Evolutionary conservation across 2,888 invertebrate genomes (phyloP), one percentile per base, ranked within the genome.

Genomic region (Latrodectus elegans): DNA sequence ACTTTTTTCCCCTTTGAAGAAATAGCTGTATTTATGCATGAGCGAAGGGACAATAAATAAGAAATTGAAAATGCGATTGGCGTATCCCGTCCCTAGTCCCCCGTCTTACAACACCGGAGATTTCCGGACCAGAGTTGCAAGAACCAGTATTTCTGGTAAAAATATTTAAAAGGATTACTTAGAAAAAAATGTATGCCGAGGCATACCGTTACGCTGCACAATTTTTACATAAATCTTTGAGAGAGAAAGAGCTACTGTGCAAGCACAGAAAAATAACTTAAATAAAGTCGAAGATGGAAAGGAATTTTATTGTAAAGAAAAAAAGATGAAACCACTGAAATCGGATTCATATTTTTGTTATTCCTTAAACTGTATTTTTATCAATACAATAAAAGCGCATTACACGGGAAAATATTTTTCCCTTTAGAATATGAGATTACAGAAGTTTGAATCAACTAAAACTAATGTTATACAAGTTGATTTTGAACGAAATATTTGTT

Each of bases 81-180:
- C 53, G 26, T 12, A 52, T 49, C 51, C 22, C 26, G 26, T 49
- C 51, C 22, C 53, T 17, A 17, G 15, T n/a, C 49, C n/a, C 70
- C 79, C 70, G 70, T 79, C 79, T 79, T 38, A 79, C 79, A 55
- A 60, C 53, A 70, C 71, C 26, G 55, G 60, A 71, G 71, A 71
- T 79, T 70, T 11, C 49, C 15, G 17, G n/a, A 22, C 51, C 77
- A 52, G 12, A 15, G 10, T 8, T n/a, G 55, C 70, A 38, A 26
- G 15, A 55, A n/a, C n/a, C n/a, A 53, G 67, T 65, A n/a, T 15
- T 65, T 52, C 17, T 53, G 51, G 26, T 67, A 65, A n/a, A n/a
- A 60, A 60, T 81, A 73, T 67, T 74, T 81, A 81, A 74, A 74
- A 81, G 73, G 81, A 72, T 81, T 81, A 81, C 73, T 81, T 81